Percentiles rank a stretch among this genome's conserved stretches.
These are phyloP conservation scores for Pelagia noctiluca DNA, from an alignment of 30 jellyfish, hydroid and myxozoan species.

Conservation along the genomic window DNA sequence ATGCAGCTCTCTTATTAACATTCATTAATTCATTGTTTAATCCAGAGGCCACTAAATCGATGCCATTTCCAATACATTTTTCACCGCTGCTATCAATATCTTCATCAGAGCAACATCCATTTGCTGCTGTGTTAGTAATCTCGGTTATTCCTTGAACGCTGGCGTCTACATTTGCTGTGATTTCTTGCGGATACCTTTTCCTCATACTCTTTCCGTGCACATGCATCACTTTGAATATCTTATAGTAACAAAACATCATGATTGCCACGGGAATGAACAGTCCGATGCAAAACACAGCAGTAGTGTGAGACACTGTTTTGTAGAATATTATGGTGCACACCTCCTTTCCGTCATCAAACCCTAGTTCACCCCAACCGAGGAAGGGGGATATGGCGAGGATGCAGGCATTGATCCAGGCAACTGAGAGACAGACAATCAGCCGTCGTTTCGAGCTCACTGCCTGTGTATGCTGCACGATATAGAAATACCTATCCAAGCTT, in stretches of 20 bases:
- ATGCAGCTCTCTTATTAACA: too few relatives aligned
- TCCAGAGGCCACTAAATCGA: too few relatives aligned
- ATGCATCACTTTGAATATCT: slow-evolving; percentile 50
- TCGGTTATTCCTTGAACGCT: too few relatives aligned
- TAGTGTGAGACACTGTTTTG: slow-evolving; percentile 66
- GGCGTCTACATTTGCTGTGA: not conserved
- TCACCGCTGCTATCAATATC: too few relatives aligned
- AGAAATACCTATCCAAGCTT: slow-evolving; percentile 80
- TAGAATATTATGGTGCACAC: slow-evolving; percentile 80
- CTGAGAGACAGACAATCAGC: slow-evolving; percentile 5
- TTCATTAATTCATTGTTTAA: too few relatives aligned
- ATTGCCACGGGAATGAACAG: slow-evolving; percentile 55
- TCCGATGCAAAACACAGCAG: slow-evolving; percentile 62
- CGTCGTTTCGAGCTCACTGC: slow-evolving; percentile 47
- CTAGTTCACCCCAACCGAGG: slow-evolving; percentile 90
- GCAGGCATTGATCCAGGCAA: slow-evolving; percentile 60
- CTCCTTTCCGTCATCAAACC: slow-evolving; percentile 83
- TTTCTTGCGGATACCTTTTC: slow-evolving; percentile 1
- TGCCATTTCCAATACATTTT: too few relatives aligned
- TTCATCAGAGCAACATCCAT: too few relatives aligned
- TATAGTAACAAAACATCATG: slow-evolving; percentile 74
- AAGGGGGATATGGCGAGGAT: slow-evolving; percentile 71
- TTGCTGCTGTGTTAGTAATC: too few relatives aligned
- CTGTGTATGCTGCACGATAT: slow-evolving; percentile 60
- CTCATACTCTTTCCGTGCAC: slow-evolving; percentile 22